phyloP scores from a whole-genome alignment of 2,888 invertebrate species.

The Cabera pusaria region DNA sequence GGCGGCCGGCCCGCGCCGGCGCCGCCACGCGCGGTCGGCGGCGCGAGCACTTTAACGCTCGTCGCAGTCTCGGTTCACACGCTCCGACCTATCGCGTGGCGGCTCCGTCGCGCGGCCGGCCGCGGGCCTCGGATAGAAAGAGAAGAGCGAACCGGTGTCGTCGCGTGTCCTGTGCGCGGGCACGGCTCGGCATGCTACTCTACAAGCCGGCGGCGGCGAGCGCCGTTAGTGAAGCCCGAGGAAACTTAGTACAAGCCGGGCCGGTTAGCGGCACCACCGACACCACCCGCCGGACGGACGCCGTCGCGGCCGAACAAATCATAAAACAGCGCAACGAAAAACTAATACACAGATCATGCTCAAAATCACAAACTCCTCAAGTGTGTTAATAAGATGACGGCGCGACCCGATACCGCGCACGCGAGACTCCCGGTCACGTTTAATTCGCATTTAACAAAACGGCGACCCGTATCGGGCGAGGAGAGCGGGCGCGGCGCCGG shows the following conservation, averaged over 20 bases:
- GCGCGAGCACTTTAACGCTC: not conserved
- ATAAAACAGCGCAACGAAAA: conserved; percentile 34
- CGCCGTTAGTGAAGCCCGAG: conserved; percentile 13
- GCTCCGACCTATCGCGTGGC: too few relatives aligned
- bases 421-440: too few relatives aligned
- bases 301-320: conserved; percentile 12
- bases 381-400: conserved; percentile 48
- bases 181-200: not conserved
- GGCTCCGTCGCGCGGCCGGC: not conserved
- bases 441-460: too few relatives aligned
- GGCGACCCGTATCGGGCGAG: too few relatives aligned
- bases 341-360: conserved; percentile 56
- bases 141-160: too few relatives aligned
- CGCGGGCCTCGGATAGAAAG: too few relatives aligned
- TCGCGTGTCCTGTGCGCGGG: conserved; percentile 3
- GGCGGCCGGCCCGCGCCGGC: not conserved
- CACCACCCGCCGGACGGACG: conserved; percentile 14
- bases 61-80: too few relatives aligned
- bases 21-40: not conserved
- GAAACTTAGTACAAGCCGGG: conserved; percentile 37
- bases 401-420: conserved; percentile 49
- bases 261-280: conserved; percentile 17
- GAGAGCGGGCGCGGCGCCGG: conserved; percentile 27
- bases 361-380: conserved; percentile 45
- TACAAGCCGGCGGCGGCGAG: conserved; percentile 7